Evolutionary conservation across 2,113 vertebrate genomes (phyloP).

Genomic region (Tachysurus fulvidraco): DNA sequence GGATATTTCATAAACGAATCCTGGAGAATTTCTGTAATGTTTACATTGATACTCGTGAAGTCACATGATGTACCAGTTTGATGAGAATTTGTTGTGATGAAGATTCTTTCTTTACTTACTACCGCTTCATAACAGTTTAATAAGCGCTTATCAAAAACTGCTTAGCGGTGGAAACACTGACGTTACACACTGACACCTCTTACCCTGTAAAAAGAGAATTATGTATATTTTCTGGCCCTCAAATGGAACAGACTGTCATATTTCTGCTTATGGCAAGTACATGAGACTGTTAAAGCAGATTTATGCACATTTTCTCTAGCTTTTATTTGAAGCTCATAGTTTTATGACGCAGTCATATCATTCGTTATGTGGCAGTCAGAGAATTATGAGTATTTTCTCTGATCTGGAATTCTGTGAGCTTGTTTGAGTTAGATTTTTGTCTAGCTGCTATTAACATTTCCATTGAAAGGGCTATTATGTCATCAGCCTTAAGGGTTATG

Average conservation of each 20-base stretch:
- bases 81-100: neutral
- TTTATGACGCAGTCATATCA: neutral
- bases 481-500: neutral
- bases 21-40: neutral
- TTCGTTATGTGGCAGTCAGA: neutral
- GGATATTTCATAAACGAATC: neutral
- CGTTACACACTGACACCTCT: neutral
- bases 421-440: neutral
- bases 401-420: neutral
- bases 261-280: neutral
- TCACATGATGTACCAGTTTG: neutral
- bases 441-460: neutral
- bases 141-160: neutral
- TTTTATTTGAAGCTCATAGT: neutral
- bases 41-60: too few species aligned
- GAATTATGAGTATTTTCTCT: neutral
- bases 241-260: neutral
- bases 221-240: neutral
- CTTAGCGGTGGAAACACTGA: conserved; percentile 41
- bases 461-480: neutral
- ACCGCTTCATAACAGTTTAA: neutral
- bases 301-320: neutral
- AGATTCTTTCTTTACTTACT: neutral
- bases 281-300: neutral
- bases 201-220: neutral